Conservation (phyloP, 2,888 invertebrate genomes). For the Escarpia spicata region DNA sequence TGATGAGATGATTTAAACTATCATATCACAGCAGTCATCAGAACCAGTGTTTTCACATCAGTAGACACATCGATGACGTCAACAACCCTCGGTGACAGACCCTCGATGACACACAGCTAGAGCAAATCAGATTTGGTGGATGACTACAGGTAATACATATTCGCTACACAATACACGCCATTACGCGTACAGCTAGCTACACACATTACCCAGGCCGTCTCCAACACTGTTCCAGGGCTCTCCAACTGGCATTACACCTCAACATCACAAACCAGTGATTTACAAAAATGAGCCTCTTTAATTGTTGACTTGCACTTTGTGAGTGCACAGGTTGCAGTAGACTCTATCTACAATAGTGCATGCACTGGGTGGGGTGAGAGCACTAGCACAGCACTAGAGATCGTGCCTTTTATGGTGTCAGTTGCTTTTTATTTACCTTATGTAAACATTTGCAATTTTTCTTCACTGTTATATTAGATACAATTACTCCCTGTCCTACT, state of each 20-base stretch:
- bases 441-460: too few relatives aligned
- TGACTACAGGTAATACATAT: not conserved
- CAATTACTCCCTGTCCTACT: too few relatives aligned
- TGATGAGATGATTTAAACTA: not conserved
- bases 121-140: not conserved
- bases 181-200: too few relatives aligned
- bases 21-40: not conserved
- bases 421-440: too few relatives aligned
- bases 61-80: not conserved
- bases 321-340: not conserved
- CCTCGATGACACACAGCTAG: not conserved
- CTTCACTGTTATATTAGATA: too few relatives aligned
- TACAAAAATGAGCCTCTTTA: not conserved
- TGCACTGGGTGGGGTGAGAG: too few relatives aligned
- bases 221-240: not conserved
- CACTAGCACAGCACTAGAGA: too few relatives aligned
- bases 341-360: not conserved
- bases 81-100: not conserved
- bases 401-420: too few relatives aligned
- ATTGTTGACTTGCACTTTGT: not conserved
- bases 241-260: not conserved
- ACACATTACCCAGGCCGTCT: not conserved
- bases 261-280: not conserved
- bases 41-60: not conserved
- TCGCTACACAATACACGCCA: not conserved